Conservation (phyloP, 2,113 vertebrate genomes). For the Pogonocichla stellata region DNA sequence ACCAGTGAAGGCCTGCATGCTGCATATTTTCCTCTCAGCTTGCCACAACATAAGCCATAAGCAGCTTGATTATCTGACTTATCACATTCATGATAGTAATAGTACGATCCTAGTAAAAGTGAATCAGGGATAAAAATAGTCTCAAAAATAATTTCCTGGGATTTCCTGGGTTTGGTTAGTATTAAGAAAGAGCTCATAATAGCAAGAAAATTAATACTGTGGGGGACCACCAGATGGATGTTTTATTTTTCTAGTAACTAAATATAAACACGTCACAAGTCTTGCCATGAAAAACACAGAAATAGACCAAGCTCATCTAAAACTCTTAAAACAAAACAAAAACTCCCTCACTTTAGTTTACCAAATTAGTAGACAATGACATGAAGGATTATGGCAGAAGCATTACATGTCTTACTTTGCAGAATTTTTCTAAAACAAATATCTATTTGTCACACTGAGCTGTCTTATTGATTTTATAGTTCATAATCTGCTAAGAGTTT, state of each 20-base stretch:
- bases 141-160: slow-evolving; percentile 63
- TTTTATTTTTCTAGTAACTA: slow-evolving; percentile 53
- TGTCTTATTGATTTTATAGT: neutral
- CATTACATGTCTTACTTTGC: neutral
- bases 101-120: slow-evolving; percentile 40
- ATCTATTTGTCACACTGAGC: neutral
- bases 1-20: neutral
- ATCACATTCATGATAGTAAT: neutral
- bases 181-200: slow-evolving; percentile 63
- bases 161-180: slow-evolving; percentile 67
- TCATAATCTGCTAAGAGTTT: slow-evolving; percentile 33
- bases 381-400: neutral
- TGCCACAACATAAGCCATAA: slow-evolving; percentile 39
- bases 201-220: slow-evolving; percentile 57
- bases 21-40: slow-evolving; percentile 23
- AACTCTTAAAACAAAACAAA: slow-evolving; percentile 20
- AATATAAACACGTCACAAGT: slow-evolving; percentile 53
- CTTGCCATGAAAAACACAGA: neutral
- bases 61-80: slow-evolving; percentile 47
- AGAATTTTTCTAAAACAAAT: neutral
- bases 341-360: neutral
- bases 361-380: neutral
- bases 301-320: slow-evolving; percentile 48
- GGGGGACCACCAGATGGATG: slow-evolving; percentile 57
- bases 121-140: slow-evolving; percentile 57